These are phyloP conservation scores for Crocodylus rhombifer DNA, from an alignment of 2,797 vertebrate genomes.

Conservation along the genomic window DNA sequence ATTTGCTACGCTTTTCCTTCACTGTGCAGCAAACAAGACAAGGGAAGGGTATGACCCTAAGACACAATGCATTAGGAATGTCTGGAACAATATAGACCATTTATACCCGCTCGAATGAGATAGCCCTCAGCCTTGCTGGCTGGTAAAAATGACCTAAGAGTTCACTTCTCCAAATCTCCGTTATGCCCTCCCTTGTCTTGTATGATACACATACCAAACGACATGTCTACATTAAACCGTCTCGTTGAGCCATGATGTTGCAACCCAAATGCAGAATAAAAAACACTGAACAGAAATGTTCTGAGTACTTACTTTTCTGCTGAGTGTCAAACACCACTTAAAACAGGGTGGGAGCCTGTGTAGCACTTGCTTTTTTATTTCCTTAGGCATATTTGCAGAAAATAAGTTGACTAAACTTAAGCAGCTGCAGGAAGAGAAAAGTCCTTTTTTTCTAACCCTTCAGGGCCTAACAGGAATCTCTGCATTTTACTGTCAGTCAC, in stretches of 20 bases:
- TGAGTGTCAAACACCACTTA: neutral
- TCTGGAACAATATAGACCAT: neutral
- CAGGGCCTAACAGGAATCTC: neutral
- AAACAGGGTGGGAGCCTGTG: neutral
- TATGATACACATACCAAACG: neutral
- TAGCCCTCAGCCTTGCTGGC: neutral
- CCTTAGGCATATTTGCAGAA: neutral
- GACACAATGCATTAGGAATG: neutral
- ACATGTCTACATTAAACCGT: fast-evolving
- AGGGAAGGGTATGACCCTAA: neutral
- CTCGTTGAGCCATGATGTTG: fast-evolving
- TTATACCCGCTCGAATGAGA: neutral
- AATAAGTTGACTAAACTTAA: neutral
- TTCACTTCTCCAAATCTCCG: neutral
- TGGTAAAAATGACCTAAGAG: neutral
- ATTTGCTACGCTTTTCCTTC: fast-evolving
- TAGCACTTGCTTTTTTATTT: neutral
- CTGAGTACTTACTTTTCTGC: neutral
- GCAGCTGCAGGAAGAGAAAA: fast-evolving
- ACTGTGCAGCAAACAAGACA: neutral
- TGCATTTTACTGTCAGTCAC: neutral
- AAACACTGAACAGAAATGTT: neutral
- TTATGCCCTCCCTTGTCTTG: fast-evolving
- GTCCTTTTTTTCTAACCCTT: fast-evolving
- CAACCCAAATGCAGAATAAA: neutral